A percentile compares a stretch with the other conserved stretches of the same genome.
phyloP scores from a whole-genome alignment of 2,888 invertebrate genomes.

The Norana najaformis region DNA sequence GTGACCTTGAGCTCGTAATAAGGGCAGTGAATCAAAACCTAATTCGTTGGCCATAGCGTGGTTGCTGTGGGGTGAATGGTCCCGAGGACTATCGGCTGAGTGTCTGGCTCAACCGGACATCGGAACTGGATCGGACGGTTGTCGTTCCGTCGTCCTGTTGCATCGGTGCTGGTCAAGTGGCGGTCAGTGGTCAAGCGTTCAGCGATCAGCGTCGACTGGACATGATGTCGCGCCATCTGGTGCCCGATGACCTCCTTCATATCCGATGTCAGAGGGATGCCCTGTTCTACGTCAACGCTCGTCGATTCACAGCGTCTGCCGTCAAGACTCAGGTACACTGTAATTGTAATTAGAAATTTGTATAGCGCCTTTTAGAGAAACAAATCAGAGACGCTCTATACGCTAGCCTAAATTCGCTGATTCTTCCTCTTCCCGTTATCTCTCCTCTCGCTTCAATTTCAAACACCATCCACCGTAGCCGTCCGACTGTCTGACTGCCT shows the following conservation, averaged over 20 bases:
- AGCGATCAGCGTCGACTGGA: background rate
- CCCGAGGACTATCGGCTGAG: constrained; percentile 30
- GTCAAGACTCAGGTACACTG: background rate
- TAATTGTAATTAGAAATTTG: background rate
- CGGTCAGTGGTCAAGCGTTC: background rate
- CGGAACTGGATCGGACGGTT: background rate
- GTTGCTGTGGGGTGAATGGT: constrained; percentile 33
- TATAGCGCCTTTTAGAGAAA: too few species aligned
- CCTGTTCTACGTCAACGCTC: constrained; percentile 7
- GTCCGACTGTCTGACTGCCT: too few species aligned
- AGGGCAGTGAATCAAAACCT: too few species aligned
- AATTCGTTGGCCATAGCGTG: background rate
- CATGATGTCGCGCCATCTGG: background rate
- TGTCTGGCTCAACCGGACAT: constrained; percentile 33
- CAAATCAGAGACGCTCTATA: too few species aligned
- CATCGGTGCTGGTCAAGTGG: background rate
- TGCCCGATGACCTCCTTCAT: background rate
- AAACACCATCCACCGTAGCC: too few species aligned
- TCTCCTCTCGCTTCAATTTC: too few species aligned
- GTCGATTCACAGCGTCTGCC: background rate
- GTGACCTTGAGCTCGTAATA: too few species aligned
- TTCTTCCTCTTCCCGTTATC: too few species aligned
- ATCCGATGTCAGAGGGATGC: background rate
- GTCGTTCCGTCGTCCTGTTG: constrained; percentile 34
- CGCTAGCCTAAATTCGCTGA: too few species aligned